Evolutionary conservation across 2,888 invertebrate species (phyloP), one percentile per base, ranked within the genome.

Genomic region (Hoplodrina blanda): DNA sequence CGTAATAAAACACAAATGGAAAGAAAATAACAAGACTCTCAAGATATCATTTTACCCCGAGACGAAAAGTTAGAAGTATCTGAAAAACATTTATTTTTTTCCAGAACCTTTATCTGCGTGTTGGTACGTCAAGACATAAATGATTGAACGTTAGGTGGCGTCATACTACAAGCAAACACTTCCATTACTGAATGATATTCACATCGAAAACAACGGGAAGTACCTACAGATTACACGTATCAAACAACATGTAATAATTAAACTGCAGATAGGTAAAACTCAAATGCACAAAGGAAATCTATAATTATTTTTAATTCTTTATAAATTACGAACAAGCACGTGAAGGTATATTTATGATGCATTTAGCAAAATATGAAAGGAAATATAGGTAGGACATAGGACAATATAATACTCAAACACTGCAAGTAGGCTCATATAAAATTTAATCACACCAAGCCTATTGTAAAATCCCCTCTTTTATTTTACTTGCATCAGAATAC

Each of bases 11-110:
- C 25, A 63, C 50, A 78, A 61, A 77, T 55, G 50, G 19, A 49
- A 60, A 57, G 65, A 63, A 76, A 76, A 59, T 68, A 80, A 80
- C 63, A 70, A 66, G 50, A 66, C 80, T 65, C 55, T 68, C 44
- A 49, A 49, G 52, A 68, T 63, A 61, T 53, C 15, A 62, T 62
- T 68, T 76, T 54, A 78, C 17, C 17, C 3, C 17, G 30, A 78
- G 49, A 54, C 53, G 41, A 59, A 71, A 78, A 78, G 49, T 78
- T 50, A 44, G 17, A 37, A 30, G 49, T 71, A 33, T 49, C 46
- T 41, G 54, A 54, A 54, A 69, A 71, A 71, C n/a, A 41, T 71
- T 71, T 19, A 1, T 41, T 77, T 44, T 77, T 44, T 59, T 44
- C 33, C 11, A 19, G 19, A 13, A 71, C 17, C 59, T 78, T 54